These are phyloP conservation scores for Atherinosoma microstoma DNA, from an alignment of 2,797 vertebrate species.

Conservation along the genomic window DNA sequence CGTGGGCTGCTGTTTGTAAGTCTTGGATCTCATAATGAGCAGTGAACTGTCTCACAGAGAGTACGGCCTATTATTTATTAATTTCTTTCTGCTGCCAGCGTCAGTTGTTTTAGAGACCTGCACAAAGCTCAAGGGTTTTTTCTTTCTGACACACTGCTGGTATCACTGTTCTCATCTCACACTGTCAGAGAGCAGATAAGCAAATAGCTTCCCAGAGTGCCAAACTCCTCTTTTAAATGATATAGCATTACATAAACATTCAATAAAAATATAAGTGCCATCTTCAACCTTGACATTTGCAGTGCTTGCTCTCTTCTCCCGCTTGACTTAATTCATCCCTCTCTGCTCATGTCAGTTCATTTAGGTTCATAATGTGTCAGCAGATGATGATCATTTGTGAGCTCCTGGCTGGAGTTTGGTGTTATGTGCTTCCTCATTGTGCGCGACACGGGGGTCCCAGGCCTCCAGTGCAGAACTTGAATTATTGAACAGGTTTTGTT, in stretches of 20 bases:
- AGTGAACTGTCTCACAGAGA: conserved; percentile 1
- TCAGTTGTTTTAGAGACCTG: conserved; percentile 2
- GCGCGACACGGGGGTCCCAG: conserved; percentile 55
- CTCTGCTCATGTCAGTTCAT: conserved; percentile 65
- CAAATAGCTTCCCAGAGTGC: not conserved
- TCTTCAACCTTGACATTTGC: conserved; percentile 21
- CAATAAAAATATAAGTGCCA: conserved; percentile 4
- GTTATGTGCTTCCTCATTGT: conserved; percentile 46
- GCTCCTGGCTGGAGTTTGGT: conserved; percentile 53
- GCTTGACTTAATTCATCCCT: conserved; percentile 50
- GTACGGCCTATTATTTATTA: conserved; percentile 9
- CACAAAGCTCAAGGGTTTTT: conserved; percentile 2
- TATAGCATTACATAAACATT: conserved; percentile 14
- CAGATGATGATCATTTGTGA: conserved; percentile 58
- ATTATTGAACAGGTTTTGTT: conserved; percentile 69
- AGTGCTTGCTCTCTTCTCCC: conserved; percentile 15
- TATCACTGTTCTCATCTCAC: not conserved
- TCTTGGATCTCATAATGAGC: not conserved
- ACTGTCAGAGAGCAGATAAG: conserved; percentile 2
- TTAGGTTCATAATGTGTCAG: conserved; percentile 58
- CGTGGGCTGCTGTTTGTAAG: not conserved
- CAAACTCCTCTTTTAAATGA: not conserved
- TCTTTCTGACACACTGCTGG: not conserved
- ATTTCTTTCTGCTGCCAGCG: not conserved
- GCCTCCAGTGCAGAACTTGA: conserved; percentile 49